A percentile compares a stretch with the other conserved stretches of the same genome.
Conservation (phyloP, 2,888 invertebrate genomes). For the Agrotis ipsilon region DNA sequence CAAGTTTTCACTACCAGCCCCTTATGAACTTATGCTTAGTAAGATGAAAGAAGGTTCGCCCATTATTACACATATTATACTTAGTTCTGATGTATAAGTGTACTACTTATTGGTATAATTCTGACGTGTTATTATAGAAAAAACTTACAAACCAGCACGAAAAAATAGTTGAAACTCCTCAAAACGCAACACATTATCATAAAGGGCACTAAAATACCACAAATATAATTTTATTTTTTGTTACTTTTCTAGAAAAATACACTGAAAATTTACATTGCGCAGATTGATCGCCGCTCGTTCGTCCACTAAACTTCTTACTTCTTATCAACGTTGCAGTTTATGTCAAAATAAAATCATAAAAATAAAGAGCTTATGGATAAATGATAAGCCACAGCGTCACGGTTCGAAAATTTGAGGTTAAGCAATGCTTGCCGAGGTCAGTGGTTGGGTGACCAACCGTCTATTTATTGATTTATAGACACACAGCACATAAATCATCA, state of each 20-base stretch:
- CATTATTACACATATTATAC: background rate
- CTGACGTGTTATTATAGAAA: background rate
- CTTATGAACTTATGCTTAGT: background rate
- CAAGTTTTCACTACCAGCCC: background rate
- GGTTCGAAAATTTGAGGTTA: no score
- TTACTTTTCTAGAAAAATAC: background rate
- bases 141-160: constrained; percentile 27
- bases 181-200: constrained; percentile 24
- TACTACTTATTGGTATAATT: no score
- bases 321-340: constrained; percentile 25
- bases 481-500: no score
- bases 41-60: background rate
- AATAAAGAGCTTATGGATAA: background rate
- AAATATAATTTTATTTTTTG: background rate
- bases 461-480: no score
- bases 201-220: no score
- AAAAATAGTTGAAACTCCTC: constrained; percentile 16
- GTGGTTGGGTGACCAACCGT: no score
- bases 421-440: no score
- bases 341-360: constrained; percentile 16
- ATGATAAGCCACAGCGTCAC: no score
- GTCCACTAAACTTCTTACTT: background rate
- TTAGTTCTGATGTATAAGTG: no score
- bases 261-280: background rate
- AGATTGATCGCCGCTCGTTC: background rate